Evolutionary conservation across 2,888 invertebrate genomes (phyloP).

Genomic region (Pollenia griseotomentosa): DNA sequence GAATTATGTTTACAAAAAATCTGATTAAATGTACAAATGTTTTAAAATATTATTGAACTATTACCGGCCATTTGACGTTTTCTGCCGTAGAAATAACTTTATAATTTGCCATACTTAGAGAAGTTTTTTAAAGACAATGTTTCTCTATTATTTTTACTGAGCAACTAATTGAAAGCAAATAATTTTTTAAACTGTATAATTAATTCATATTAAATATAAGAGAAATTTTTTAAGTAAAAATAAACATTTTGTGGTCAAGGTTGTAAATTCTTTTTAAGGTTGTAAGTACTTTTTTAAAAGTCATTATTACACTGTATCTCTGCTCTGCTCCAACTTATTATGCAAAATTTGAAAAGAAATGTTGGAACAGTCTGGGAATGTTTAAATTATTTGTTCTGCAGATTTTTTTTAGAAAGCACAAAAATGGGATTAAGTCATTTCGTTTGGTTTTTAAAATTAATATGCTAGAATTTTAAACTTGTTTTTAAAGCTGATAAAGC

Average conservation of each 20-base stretch:
- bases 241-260: background rate
- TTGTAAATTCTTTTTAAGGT: too few relatives aligned
- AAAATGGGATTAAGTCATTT: too few relatives aligned
- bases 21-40: background rate
- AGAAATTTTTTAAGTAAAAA: background rate
- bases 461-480: too few relatives aligned
- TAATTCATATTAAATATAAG: background rate
- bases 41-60: background rate
- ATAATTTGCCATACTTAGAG: constrained; percentile 50
- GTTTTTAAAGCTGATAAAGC: too few relatives aligned
- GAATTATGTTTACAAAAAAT: background rate
- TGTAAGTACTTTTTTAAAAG: too few relatives aligned
- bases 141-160: background rate
- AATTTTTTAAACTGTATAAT: background rate
- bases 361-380: too few relatives aligned
- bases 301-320: too few relatives aligned
- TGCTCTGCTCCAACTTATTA: too few relatives aligned
- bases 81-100: constrained; percentile 38
- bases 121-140: background rate
- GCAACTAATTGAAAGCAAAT: background rate
- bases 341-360: too few relatives aligned
- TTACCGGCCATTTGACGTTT: constrained; percentile 65
- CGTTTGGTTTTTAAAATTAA: too few relatives aligned
- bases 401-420: too few relatives aligned
- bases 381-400: too few relatives aligned